These are phyloP conservation scores for Nycticebus coucang DNA, from an alignment of 2,113 vertebrate species.

Conservation along the genomic window DNA sequence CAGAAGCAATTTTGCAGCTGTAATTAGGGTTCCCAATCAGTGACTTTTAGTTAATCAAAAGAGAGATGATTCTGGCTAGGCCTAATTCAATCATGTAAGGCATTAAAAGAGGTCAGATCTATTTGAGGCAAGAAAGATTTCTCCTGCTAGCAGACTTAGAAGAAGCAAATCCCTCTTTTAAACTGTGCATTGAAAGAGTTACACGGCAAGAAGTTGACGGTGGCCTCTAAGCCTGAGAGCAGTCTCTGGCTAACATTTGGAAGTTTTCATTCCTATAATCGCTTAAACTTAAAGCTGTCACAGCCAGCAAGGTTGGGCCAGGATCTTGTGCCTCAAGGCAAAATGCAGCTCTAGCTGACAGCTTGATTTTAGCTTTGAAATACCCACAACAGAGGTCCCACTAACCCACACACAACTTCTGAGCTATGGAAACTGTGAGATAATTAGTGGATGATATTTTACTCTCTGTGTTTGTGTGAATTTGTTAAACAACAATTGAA, in stretches of 20 bases:
- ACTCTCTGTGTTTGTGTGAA: not conserved
- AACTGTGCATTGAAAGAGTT: not conserved
- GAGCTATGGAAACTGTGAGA: not conserved
- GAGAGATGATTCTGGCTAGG: not conserved
- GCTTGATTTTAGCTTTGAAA: not conserved
- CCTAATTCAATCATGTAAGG: conserved; percentile 14
- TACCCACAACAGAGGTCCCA: not conserved
- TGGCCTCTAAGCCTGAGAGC: not conserved
- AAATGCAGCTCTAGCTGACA: not conserved
- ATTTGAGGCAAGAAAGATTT: not conserved
- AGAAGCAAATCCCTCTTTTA: not conserved
- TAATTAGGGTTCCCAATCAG: conserved; percentile 57
- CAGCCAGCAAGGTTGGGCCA: not conserved
- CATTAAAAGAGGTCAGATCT: conserved; percentile 29
- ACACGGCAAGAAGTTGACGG: not conserved
- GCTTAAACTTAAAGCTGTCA: not conserved
- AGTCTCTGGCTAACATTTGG: not conserved
- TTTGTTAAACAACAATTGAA: not conserved
- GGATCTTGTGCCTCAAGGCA: not conserved
- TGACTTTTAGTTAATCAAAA: conserved; percentile 47
- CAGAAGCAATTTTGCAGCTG: conserved; percentile 34
- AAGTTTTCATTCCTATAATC: not conserved
- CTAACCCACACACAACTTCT: not conserved
- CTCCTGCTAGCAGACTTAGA: not conserved
- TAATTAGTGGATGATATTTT: not conserved